A percentile compares a stretch with the other conserved stretches of the same genome.
Conservation (phyloP, 2,888 invertebrate species). For the Pterostichus madidus region DNA sequence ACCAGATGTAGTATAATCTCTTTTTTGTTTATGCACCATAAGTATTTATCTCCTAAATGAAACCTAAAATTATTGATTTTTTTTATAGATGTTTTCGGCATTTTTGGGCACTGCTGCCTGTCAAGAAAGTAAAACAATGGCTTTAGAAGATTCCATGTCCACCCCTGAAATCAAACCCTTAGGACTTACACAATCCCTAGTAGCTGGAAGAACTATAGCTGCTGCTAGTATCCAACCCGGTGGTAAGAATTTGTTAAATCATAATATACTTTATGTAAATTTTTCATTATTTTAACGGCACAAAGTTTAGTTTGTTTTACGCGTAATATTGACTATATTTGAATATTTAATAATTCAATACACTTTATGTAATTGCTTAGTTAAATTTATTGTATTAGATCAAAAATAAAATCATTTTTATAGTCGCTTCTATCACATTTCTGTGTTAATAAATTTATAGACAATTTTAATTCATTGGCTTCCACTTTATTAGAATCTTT, state of each 20-base stretch:
- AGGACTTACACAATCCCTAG: constrained; percentile 74
- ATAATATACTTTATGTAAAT: not conserved
- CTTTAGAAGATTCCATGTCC: constrained; percentile 50
- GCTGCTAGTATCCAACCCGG: constrained; percentile 71
- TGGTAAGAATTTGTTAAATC: constrained; percentile 68
- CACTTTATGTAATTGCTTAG: too few species aligned
- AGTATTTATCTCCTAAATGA: too few species aligned
- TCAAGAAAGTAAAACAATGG: constrained; percentile 63
- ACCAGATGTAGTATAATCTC: not conserved
- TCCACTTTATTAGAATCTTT: too few species aligned
- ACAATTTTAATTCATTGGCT: too few species aligned
- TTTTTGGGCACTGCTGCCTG: constrained; percentile 58
- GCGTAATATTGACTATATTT: too few species aligned
- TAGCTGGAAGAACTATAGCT: constrained; percentile 75
- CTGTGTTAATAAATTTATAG: too few species aligned
- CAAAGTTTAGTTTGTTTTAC: not conserved
- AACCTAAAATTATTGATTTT: not conserved
- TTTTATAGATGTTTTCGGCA: constrained; percentile 62
- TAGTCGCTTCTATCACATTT: too few species aligned
- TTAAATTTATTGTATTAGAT: too few species aligned
- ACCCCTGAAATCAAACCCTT: constrained; percentile 54
- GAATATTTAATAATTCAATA: too few species aligned
- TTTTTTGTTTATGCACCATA: not conserved
- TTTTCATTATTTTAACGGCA: not conserved
- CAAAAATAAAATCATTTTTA: too few species aligned